Conservation (phyloP, 2,888 invertebrate species). For the Drosophila diplacantha region DNA sequence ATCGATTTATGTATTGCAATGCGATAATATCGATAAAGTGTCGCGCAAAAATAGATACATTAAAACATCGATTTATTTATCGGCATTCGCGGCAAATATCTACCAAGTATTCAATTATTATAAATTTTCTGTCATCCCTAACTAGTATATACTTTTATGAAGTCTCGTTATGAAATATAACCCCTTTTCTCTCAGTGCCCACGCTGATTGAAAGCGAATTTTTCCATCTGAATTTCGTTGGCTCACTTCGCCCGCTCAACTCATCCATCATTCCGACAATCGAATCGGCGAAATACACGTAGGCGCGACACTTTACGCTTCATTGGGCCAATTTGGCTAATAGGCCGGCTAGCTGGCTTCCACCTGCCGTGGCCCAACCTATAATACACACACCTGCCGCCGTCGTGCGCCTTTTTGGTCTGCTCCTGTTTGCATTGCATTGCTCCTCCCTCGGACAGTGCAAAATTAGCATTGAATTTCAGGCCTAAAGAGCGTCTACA, state of each 20-base stretch:
- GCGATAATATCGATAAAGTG: no score
- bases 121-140: no score
- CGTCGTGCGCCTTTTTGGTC: neutral
- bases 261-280: conserved; percentile 36
- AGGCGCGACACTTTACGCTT: conserved; percentile 53
- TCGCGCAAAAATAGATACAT: no score
- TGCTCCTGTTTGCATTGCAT: conserved; percentile 50
- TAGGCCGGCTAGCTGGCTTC: conserved; percentile 23
- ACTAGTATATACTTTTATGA: neutral
- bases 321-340: conserved; percentile 59
- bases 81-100: no score
- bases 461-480: conserved; percentile 67
- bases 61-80: no score
- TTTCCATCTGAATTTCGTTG: conserved; percentile 6
- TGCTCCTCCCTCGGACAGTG: conserved; percentile 22
- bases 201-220: conserved; percentile 50
- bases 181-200: neutral
- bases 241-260: conserved; percentile 4
- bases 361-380: neutral
- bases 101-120: no score
- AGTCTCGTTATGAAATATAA: neutral
- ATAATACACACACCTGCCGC: conserved; percentile 1
- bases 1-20: no score
- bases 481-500: conserved; percentile 6
- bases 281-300: conserved; percentile 14